Base-by-base conservation (phyloP, 2,888 invertebrate genomes). In the Buathra laborator region DNA sequence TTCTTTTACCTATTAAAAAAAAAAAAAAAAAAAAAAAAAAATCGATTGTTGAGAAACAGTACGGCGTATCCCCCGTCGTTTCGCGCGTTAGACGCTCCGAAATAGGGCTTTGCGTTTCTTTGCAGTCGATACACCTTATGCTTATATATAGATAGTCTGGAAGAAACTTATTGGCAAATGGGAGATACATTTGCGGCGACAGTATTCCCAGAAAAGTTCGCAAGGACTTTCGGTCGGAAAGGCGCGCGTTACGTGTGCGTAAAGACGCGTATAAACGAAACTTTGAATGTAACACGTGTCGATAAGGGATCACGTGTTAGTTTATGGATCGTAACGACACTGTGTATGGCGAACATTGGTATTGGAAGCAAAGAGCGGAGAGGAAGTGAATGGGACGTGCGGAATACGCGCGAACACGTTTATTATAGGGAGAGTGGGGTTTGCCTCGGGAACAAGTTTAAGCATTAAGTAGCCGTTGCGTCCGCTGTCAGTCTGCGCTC, bases 401-500 rank as follows among this genome's bases (percentile, higher is more conserved):
- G 62, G 81, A 81, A 77, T 72, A 76, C 79, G 72, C 43, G 71
- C 64, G 64, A 62, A 59, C 71, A 74, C 64, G 32, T 43, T 46
- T 53, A 37, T 37, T 37, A 37, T 37, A 32, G 51, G 81, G 70
- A 70, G 56, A 78, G 76, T 74, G 82, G 92, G 91, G 91, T 92
- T 62, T 89, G 90, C 53, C 78, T 75, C 81, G 85, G 79, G 89
- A 89, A 90, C 91, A 90, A 92, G 91, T 92, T 91, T 91, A 91
- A 92, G 92, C 89, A 90, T 93, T 92, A 92, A 93, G 92, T 92
- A 93, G 92, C 90, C 91, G 91, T 91, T 92, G 92, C 92, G 93
- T 93, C 92, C 93, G 93, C 93, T 93, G 93, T 93, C 93, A 93
- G 93, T 93, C 93, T 93, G 90, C 92, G 93, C 92, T 93, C 92